These are phyloP conservation scores for Xylota segnis DNA, from an alignment of 2,888 invertebrate genomes.

Conservation along the genomic window DNA sequence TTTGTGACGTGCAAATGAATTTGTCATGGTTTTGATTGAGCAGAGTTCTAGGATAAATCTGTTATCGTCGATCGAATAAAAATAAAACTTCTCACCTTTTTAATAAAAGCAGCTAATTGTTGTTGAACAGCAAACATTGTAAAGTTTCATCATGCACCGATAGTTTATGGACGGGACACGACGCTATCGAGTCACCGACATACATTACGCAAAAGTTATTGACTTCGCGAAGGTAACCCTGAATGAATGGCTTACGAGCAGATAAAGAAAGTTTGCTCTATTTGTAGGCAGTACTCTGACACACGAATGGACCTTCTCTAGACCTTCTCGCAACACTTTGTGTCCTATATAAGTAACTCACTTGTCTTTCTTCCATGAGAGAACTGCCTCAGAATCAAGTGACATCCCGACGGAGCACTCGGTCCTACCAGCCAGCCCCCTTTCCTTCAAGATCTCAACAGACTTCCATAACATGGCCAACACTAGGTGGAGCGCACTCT, in stretches of 20 bases:
- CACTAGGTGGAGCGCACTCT: too few species aligned
- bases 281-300: too few species aligned
- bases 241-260: neutral
- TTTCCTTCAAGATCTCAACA: too few species aligned
- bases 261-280: neutral
- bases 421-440: too few species aligned
- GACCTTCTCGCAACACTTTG: too few species aligned
- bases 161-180: neutral
- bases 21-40: neutral
- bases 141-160: neutral
- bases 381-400: too few species aligned
- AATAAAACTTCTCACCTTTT: neutral
- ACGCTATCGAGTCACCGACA: neutral
- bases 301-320: too few species aligned
- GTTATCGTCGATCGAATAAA: neutral
- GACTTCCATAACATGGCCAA: too few species aligned
- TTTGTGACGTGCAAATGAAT: conserved; percentile 1
- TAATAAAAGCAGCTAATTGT: neutral
- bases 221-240: neutral
- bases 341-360: too few species aligned
- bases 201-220: neutral
- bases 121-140: neutral
- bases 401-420: too few species aligned
- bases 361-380: too few species aligned
- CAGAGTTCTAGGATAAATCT: neutral